phyloP scores from a whole-genome alignment of 2,888 invertebrate species.

The Aphidoletes aphidimyza region DNA sequence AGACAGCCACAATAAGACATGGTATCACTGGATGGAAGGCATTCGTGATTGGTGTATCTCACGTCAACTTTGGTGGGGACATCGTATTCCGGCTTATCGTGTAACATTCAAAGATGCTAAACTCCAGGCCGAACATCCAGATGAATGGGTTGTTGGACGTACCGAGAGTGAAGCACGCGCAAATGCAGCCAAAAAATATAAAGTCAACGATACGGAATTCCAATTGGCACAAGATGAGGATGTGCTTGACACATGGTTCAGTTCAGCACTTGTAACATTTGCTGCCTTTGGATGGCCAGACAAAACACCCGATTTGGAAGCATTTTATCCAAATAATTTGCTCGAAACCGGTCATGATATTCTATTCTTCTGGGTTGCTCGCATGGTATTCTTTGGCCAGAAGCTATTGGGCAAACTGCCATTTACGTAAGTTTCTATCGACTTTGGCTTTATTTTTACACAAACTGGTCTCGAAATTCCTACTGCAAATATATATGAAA shows the following conservation, averaged over 20 bases:
- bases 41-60: conserved; percentile 99
- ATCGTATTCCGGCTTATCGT: conserved; percentile 94
- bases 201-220: conserved; percentile 69
- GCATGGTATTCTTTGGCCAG: conserved; percentile 98
- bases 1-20: conserved; percentile 88
- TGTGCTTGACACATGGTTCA: conserved; percentile 99
- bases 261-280: conserved; percentile 95
- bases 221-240: conserved; percentile 85
- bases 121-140: conserved; percentile 67
- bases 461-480: too few species aligned
- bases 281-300: conserved; percentile 98
- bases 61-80: conserved; percentile 99
- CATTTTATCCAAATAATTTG: conserved; percentile 91
- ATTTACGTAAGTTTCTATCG: conserved; percentile 68
- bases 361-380: conserved; percentile 99
- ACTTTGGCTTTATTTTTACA: neutral
- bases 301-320: conserved; percentile 74
- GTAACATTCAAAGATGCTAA: conserved; percentile 71
- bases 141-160: conserved; percentile 83
- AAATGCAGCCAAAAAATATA: conserved; percentile 82
- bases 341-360: conserved; percentile 98
- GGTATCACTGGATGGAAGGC: conserved; percentile 96
- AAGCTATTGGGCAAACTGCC: conserved; percentile 90
- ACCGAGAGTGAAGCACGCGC: conserved; percentile 77
- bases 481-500: too few species aligned